Base-by-base conservation (phyloP, 2,113 vertebrate genomes). In the Dendropsophus ebraccatus region DNA sequence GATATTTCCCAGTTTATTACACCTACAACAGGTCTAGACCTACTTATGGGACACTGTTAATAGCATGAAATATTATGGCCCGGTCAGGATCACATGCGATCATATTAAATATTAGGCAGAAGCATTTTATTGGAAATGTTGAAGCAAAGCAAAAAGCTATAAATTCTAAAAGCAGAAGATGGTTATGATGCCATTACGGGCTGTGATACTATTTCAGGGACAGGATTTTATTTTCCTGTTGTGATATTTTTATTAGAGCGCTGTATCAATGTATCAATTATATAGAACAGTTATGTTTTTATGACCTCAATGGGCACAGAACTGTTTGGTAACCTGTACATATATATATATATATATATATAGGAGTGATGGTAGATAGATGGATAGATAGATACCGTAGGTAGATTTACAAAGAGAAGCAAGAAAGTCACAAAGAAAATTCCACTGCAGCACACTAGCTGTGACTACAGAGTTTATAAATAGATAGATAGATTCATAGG, bases 171-270 rank as follows among this genome's bases (percentile, higher is more conserved):
- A 70, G 81, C 81, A 82, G 62, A 70, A 49, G 30, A 82, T 82
- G 19, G 65, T 82, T 67, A 70, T 14, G 81, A 70, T 52, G 81
- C 65, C 65, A 70, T 82, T 82, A 82, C 52, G 11, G 35, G 62
- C 81, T 52, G 45, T 35, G 8, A 30, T 32, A 69, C 62, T 70
- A 54, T 70, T 82, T 70, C 81, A 69, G 69, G 81, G 62, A 35
- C 47, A 52, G 65, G 81, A 82, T 69, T 49, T 70, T 82, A 82
- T 82, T 82, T 82, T 82, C 30, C 81, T 82, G 81, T 54, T 70
- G 23, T 69, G 45, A 82, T 82, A 52, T 82, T 82, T 82, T 82
- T 82, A 82, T 82, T 82, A 82, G 60, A 47, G 3, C 37, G 41
- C 41, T 65, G 56, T 30, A 81, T 81, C 56, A 80, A 80, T 60